A percentile compares a stretch with the other conserved stretches of the same genome.
Evolutionary conservation across 2,113 vertebrate species (phyloP).

Genomic region (Corythornis madagascariensis): DNA sequence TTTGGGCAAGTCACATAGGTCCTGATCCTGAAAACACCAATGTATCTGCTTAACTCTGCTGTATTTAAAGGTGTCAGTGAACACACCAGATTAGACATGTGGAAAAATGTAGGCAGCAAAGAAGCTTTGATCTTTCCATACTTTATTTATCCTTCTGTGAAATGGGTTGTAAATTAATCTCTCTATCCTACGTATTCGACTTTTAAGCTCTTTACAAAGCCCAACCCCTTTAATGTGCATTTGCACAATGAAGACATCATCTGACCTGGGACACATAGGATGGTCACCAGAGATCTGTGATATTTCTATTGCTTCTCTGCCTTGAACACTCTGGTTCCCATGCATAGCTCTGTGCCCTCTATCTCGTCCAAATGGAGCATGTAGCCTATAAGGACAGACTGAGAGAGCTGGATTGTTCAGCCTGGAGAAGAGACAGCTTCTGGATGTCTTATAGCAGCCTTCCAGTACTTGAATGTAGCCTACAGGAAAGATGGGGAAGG

Average conservation of each 20-base stretch:
- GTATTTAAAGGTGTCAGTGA: neutral
- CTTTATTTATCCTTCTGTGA: neutral
- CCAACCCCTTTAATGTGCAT: neutral
- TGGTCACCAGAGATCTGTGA: neutral
- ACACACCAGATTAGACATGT: neutral
- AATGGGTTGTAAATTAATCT: neutral
- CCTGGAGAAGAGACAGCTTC: neutral
- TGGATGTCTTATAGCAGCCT: neutral
- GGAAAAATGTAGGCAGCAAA: neutral
- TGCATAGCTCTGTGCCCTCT: neutral
- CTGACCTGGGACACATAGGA: neutral
- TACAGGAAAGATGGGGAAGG: neutral
- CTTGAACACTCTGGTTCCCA: neutral
- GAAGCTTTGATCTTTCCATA: neutral
- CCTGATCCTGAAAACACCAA: neutral
- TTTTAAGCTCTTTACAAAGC: neutral
- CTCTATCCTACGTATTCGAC: accelerated
- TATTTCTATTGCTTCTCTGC: neutral
- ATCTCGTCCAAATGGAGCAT: neutral
- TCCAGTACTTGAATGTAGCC: neutral
- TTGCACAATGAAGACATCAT: neutral
- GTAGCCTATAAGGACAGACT: neutral
- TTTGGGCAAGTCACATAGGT: neutral
- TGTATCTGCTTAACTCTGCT: neutral
- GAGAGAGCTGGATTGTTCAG: neutral